Evolutionary conservation across 2,888 invertebrate genomes (phyloP), one percentile per base, ranked within the genome.

Genomic region (Acrocera orbiculus): DNA sequence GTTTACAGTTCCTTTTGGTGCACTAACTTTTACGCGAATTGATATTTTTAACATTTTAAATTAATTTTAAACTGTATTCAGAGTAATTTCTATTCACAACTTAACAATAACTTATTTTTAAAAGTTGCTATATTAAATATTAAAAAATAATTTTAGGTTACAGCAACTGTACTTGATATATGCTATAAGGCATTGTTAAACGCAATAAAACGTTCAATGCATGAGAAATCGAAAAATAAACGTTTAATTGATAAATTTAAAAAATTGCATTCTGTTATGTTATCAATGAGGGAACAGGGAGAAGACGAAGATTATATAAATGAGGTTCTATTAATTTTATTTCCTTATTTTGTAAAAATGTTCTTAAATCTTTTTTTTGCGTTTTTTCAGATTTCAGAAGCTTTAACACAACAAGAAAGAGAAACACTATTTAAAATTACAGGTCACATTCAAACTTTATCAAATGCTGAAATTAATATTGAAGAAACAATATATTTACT

Each of bases 241-340:
- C 69, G 87, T 10, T 69, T 90, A 40, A 73, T 86, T 38, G 83
- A 85, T 51, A 90, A 90, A 59, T 80, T 85, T 47, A 76, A 83
- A 45, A 69, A 85, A 50, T 73, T 89, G 47, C 82, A 86, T 50
- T 75, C 76, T 40, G 77, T 90, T 30, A 70, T 78, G 37, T 73
- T 77, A 51, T 76, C 77, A 38, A 75, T 90, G 68, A 73, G 74
- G 37, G 70, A 75, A 46, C 73, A 80, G 41, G 78, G 77, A 1
- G 82, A 82, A 44, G 70, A 79, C 1, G 73, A 76, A 36, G 74
- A 77, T 46, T 80, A 85, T 56, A 69, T 86, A 38, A 68, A 73
- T 36, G 89, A 90, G 61, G 81, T 85, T 50, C 55, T 16, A 13
- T 30, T 15, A 2, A 16, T 11, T 11, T 27, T 7, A n/a, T 27